phyloP scores from a whole-genome alignment of 2,888 invertebrate genomes.

The Hofmannophila pseudospretella region DNA sequence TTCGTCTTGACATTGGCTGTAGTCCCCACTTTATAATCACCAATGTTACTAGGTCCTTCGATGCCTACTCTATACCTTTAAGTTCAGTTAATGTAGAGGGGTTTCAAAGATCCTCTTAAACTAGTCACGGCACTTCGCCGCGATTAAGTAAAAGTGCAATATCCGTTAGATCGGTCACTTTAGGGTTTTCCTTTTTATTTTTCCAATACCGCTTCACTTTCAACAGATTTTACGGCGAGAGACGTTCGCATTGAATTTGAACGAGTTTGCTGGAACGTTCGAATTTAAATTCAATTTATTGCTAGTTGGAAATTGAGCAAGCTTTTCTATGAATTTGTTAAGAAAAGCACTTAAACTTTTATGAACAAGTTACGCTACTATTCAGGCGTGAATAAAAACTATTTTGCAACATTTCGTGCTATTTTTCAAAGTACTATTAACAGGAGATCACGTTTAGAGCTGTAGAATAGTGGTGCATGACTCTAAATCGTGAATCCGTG shows the following conservation, averaged over 20 bases:
- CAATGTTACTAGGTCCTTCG: conserved; percentile 11
- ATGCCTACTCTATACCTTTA: not conserved
- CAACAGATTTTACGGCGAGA: not conserved
- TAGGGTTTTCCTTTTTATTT: conserved; percentile 26
- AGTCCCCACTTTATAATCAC: conserved; percentile 4
- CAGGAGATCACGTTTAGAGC: not conserved
- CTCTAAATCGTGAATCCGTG: not conserved
- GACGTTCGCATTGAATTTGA: not conserved
- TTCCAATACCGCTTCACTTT: too few species aligned
- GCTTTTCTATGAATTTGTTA: too few species aligned
- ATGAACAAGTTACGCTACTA: not conserved
- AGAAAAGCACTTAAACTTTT: too few species aligned
- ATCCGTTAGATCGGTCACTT: conserved; percentile 34
- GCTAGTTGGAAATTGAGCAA: not conserved
- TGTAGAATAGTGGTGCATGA: not conserved
- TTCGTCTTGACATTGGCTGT: conserved; percentile 30
- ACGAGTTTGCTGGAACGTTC: too few species aligned
- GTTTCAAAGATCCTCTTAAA: not conserved
- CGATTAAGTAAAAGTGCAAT: conserved; percentile 15
- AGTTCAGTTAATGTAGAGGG: not conserved
- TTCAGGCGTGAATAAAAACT: not conserved
- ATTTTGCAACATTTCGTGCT: not conserved
- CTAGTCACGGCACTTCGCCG: not conserved
- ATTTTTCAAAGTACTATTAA: not conserved
- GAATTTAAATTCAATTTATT: too few species aligned